Conservation (phyloP, 2,888 invertebrate genomes). For the Drosophila formosana region DNA sequence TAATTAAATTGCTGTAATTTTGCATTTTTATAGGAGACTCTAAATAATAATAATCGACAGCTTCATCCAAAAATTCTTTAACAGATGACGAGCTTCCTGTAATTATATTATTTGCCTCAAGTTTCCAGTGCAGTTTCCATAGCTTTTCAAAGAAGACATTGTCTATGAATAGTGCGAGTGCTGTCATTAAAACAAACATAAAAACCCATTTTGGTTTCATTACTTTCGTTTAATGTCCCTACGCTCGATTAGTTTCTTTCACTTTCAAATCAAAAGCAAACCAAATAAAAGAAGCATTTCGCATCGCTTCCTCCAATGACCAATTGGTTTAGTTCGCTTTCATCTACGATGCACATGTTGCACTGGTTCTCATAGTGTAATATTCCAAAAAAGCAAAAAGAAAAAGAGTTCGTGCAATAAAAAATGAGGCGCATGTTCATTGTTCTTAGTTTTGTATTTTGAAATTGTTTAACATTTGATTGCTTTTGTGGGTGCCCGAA, state of each 20-base stretch:
- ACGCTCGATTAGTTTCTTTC: slow-evolving; percentile 27
- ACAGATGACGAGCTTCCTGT: not conserved
- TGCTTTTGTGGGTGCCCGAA: slow-evolving; percentile 52
- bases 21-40: no score
- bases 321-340: slow-evolving; percentile 42
- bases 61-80: no score
- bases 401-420: slow-evolving; percentile 16
- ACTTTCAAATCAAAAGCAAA: slow-evolving; percentile 31
- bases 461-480: slow-evolving; percentile 56
- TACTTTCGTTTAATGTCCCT: slow-evolving; percentile 39
- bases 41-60: no score
- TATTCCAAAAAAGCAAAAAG: not conserved
- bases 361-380: slow-evolving; percentile 51
- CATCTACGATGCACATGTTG: slow-evolving; percentile 50
- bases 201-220: not conserved
- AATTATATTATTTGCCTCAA: not conserved
- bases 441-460: slow-evolving; percentile 35
- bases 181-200: not conserved
- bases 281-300: slow-evolving; percentile 12
- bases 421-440: slow-evolving; percentile 23
- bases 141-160: not conserved
- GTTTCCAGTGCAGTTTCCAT: not conserved
- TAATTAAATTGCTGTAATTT: not conserved
- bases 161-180: not conserved
- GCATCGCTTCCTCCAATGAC: slow-evolving; percentile 15